phyloP scores from a whole-genome alignment of 2,888 invertebrate species.

The Aspidapion aeneum region DNA sequence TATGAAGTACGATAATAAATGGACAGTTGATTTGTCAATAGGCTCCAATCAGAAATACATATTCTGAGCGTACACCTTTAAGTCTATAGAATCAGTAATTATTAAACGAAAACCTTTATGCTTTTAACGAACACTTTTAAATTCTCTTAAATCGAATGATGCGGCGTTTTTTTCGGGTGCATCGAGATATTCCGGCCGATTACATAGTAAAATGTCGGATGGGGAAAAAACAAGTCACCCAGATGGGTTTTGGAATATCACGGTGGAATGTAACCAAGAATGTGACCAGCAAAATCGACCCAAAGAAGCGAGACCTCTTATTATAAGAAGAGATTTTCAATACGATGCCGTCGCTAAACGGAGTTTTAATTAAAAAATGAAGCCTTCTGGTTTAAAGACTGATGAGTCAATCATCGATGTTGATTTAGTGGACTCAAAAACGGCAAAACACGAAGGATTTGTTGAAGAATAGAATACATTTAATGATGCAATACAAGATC shows the following conservation, averaged over 20 bases:
- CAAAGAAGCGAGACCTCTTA: neutral
- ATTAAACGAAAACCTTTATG: slow-evolving; percentile 27
- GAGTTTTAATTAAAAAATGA: slow-evolving; percentile 26
- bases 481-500: neutral
- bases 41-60: slow-evolving; percentile 29
- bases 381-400: slow-evolving; percentile 23
- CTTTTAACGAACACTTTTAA: slow-evolving; percentile 40
- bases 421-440: neutral
- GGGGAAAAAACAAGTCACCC: slow-evolving; percentile 37
- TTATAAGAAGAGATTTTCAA: neutral
- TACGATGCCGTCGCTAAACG: slow-evolving; percentile 26
- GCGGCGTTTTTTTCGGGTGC: slow-evolving; percentile 40
- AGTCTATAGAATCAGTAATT: neutral
- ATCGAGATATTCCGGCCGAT: slow-evolving; percentile 41
- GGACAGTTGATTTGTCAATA: slow-evolving; percentile 33
- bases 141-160: slow-evolving; percentile 48
- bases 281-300: slow-evolving; percentile 26
- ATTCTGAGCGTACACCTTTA: neutral
- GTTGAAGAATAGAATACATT: neutral
- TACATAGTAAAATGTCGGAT: slow-evolving; percentile 36
- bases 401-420: slow-evolving; percentile 8
- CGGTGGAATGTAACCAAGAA: slow-evolving; percentile 39
- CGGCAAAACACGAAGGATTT: neutral
- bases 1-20: slow-evolving; percentile 22
- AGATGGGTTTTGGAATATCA: slow-evolving; percentile 40